Conservation (phyloP, 2,797 vertebrate genomes). For the Siniperca undulata region DNA sequence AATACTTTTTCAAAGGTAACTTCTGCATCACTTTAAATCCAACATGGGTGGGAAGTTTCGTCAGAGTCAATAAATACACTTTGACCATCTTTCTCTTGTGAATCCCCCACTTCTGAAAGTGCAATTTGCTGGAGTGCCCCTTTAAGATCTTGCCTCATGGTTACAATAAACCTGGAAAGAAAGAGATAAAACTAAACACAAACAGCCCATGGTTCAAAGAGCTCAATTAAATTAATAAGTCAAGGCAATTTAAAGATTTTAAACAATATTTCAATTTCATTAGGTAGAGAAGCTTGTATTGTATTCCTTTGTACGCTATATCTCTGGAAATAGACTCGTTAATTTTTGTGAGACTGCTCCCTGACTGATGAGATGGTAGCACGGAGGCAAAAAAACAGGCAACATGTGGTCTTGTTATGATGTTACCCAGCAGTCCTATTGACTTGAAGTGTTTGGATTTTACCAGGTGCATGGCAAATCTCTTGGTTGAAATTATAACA, state of each 20-base stretch:
- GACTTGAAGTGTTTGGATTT: conserved; percentile 71
- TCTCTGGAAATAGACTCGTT: conserved; percentile 2
- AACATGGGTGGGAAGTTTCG: not conserved
- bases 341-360: conserved; percentile 9
- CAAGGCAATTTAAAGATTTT: conserved; percentile 27
- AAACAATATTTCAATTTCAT: conserved; percentile 37
- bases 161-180: not conserved
- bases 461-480: conserved; percentile 68
- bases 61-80: no score
- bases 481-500: conserved; percentile 70
- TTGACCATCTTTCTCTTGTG: no score
- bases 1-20: conserved; percentile 1
- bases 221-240: conserved; percentile 10
- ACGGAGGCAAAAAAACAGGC: conserved; percentile 21
- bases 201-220: conserved; percentile 21
- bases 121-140: not conserved
- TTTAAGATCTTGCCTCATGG: not conserved
- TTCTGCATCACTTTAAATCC: not conserved
- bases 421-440: conserved; percentile 65
- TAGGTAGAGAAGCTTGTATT: conserved; percentile 14
- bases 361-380: conserved; percentile 23
- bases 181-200: conserved; percentile 6
- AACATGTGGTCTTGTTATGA: conserved; percentile 60
- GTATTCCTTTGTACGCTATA: not conserved
- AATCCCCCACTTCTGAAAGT: no score